Evolutionary conservation across 2,113 vertebrate species (phyloP), one percentile per base, ranked within the genome.

Genomic region (Alethe castanea): DNA sequence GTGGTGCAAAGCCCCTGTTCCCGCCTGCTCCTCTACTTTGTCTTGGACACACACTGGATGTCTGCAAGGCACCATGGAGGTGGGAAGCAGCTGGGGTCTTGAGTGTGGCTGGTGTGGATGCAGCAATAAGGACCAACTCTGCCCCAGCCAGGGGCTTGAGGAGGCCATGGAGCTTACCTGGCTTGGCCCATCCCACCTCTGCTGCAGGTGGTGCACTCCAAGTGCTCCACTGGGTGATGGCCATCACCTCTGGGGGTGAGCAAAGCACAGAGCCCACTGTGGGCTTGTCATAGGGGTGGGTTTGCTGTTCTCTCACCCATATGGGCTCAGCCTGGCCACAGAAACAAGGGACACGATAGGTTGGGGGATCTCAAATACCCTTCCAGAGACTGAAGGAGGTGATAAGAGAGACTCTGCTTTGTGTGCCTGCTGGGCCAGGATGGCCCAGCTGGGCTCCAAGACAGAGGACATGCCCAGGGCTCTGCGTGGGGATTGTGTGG

Each of bases 391-490:
- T 40, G 42, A 1, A 7, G 36, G 56, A 81, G 12, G 18, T 70
- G 64, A 80, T 47, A 36, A 33, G 24, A 50, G 33, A 48, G 45
- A n/a, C 31, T 19, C 14, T 57, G 52, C n/a, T 62, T 45, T 0
- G 0, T 73, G 31, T 57, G 9, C 24, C 11, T 57, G 16, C 14
- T 44, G 36, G 52, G n/a, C 29, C 26, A 36, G 24, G 24, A 20
- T 28, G n/a, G 18, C 23, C 25, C 69, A 69, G 10, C 26, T 35
- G 40, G 23, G 38, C 35, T 42, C 24, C 0, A 0, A 31, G 45
- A 26, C 61, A 79, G 52, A 44, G 28, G 18, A 62, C 2, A 1
- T 44, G 62, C 14, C 60, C 61, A 76, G 44, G 23, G 15, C 61
- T 74, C 70, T 60, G 29, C 11, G 1, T 20, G 45, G 50, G 33